These are phyloP conservation scores for Ypsolopha scabrella DNA, from an alignment of 2,888 invertebrate species.

Conservation along the genomic window DNA sequence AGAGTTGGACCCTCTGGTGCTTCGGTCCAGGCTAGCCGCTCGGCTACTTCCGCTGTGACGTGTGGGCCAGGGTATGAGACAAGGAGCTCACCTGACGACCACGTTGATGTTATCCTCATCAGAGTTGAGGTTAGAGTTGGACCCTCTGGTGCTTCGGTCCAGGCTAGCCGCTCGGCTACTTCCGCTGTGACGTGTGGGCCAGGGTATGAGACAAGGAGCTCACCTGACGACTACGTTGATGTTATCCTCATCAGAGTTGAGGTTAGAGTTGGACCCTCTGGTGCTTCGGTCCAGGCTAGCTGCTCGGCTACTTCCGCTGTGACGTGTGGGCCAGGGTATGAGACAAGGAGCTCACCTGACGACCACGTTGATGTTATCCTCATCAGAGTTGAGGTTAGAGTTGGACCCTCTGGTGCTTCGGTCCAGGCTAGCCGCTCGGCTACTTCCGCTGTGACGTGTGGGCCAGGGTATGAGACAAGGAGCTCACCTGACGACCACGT, in stretches of 20 bases:
- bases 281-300: constrained; percentile 55
- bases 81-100: constrained; percentile 74
- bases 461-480: no score
- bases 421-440: constrained; percentile 47
- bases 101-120: constrained; percentile 91
- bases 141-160: constrained; percentile 55
- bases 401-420: constrained; percentile 56
- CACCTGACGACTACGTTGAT: constrained; percentile 89
- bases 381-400: constrained; percentile 65
- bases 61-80: no score
- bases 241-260: constrained; percentile 79
- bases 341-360: constrained; percentile 67
- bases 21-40: constrained; percentile 49
- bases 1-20: constrained; percentile 52
- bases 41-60: constrained; percentile 54
- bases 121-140: constrained; percentile 57
- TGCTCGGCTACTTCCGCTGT: constrained; percentile 50
- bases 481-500: constrained; percentile 82
- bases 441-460: constrained; percentile 47
- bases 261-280: constrained; percentile 50
- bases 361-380: constrained; percentile 91
- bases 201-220: no score
- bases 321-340: no score
- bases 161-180: constrained; percentile 49
- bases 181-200: constrained; percentile 32